These are phyloP conservation scores for Geopemphigus sp. DNA, from an alignment of 1,140 invertebrate species.

Conservation along the genomic window DNA sequence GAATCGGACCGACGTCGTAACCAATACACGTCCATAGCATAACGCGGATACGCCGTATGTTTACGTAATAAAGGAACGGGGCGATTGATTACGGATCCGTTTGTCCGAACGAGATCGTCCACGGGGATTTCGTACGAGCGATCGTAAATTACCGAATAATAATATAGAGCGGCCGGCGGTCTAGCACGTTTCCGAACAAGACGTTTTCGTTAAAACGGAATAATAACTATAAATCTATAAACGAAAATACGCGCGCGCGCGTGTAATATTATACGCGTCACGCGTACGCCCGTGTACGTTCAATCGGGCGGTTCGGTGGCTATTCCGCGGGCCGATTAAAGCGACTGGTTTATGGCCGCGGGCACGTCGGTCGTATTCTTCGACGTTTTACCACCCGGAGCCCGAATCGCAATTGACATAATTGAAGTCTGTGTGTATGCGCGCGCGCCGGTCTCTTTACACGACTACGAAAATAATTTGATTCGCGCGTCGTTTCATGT, in stretches of 20 bases:
- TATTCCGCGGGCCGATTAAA: background rate
- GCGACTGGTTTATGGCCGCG: background rate
- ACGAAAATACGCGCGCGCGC: too few species aligned
- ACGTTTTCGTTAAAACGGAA: background rate
- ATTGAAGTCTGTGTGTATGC: background rate
- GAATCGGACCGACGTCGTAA: too few species aligned
- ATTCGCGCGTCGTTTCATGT: too few species aligned
- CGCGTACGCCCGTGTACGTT: background rate
- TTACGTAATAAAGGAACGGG: background rate
- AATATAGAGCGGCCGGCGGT: background rate
- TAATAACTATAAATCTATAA: background rate
- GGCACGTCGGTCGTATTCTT: background rate
- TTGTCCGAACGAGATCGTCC: background rate
- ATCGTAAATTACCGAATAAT: too few species aligned
- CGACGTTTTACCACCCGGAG: background rate
- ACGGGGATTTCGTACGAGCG: background rate
- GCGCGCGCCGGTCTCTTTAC: background rate
- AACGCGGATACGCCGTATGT: too few species aligned
- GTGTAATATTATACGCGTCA: background rate
- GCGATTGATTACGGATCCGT: background rate
- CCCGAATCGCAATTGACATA: background rate
- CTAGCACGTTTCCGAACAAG: background rate
- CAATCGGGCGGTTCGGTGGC: conserved; percentile 15
- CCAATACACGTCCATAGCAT: too few species aligned
- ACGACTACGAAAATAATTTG: background rate